Base-by-base conservation (phyloP, 2,888 invertebrate species). In the Timema podura region DNA sequence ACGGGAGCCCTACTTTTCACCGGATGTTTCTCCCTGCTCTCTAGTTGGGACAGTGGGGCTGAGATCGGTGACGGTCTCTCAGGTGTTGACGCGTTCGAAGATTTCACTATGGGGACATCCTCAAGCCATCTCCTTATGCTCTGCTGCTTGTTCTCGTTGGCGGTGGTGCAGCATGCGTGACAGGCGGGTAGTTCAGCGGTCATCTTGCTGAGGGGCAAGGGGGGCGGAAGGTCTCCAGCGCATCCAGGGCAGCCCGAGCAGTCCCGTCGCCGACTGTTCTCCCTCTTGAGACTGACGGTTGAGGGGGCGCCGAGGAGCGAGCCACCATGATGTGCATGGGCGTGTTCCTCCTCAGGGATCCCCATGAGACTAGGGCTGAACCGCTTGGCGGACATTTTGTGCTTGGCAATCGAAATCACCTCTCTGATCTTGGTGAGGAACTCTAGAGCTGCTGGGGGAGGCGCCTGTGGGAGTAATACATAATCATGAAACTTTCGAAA, bases 381-480 rank as follows among this genome's bases (percentile, higher is more conserved):
- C 71, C 89, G 85, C 81, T 94, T 93, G 0, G 89, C 83, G 57
- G 89, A 87, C 90, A 95, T 93, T 83, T 94, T 94, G 76, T 91
- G 91, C 79, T 94, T 94, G 8, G 95, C 95, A 67, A 95, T 90
- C 59, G 93, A 86, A 76, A 95, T 95, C 7, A 95, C 95, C 84
- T 95, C 94, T 73, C 96, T 88, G 73, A 96, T 93, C 85, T 94
- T 93, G 0, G 88, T 86, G 67, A 96, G 84, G 80, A 96, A 96
- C 81, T 96, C 95, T 75, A 95, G 83, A 45, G 96, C 95, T 68
- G 94, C 93, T 59, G 93, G 91, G 64, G 96, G 95, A 44, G 96
- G 96, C 75, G 93, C 90, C 91, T 93, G 83, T n/a, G 85, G 85
- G 73, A 74, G 48, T 65, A 30, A n/a, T 16, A 48, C 10, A 13